A percentile compares a stretch with the other conserved stretches of the same genome.
Conservation (phyloP, 2,888 invertebrate genomes). For the Heliconius cydno region DNA sequence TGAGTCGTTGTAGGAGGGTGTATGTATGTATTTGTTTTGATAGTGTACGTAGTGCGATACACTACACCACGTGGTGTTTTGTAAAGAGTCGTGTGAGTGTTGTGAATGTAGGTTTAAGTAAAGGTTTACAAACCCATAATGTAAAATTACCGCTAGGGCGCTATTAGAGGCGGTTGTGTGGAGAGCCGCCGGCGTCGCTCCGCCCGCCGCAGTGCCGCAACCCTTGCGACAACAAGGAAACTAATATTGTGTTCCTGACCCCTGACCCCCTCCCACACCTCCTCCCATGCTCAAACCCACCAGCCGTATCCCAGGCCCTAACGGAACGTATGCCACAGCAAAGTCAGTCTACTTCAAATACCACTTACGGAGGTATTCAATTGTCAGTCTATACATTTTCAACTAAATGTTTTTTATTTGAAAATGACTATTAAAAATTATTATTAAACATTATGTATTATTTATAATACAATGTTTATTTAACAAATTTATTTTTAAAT, state of each 20-base stretch:
- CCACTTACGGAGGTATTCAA: conserved; percentile 4
- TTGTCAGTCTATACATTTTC: background rate
- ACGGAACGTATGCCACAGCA: conserved; percentile 41
- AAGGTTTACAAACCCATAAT: conserved; percentile 83
- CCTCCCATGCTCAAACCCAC: conserved; percentile 72
- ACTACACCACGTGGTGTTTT: conserved; percentile 51
- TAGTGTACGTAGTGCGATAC: conserved; percentile 48
- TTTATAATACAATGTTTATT: background rate
- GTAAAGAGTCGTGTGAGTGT: conserved; percentile 47
- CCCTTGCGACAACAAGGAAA: conserved; percentile 85
- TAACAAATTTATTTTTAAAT: background rate
- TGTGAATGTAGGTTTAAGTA: conserved; percentile 70
- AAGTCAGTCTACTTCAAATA: conserved; percentile 34
- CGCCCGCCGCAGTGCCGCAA: conserved; percentile 81
- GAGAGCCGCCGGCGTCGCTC: conserved; percentile 77
- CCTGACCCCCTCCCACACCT: conserved; percentile 65
- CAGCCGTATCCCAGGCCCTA: conserved; percentile 54
- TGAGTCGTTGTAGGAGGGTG: conserved; percentile 52
- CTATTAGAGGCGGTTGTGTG: conserved; percentile 80
- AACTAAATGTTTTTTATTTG: background rate
- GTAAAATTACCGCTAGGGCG: conserved; percentile 83
- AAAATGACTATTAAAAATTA: background rate
- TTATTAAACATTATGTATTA: background rate
- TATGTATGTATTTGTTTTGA: conserved; percentile 44
- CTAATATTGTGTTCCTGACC: conserved; percentile 84